Evolutionary conservation across 1,140 invertebrate genomes (phyloP).

Genomic region (Drosophila nigromelanica): DNA sequence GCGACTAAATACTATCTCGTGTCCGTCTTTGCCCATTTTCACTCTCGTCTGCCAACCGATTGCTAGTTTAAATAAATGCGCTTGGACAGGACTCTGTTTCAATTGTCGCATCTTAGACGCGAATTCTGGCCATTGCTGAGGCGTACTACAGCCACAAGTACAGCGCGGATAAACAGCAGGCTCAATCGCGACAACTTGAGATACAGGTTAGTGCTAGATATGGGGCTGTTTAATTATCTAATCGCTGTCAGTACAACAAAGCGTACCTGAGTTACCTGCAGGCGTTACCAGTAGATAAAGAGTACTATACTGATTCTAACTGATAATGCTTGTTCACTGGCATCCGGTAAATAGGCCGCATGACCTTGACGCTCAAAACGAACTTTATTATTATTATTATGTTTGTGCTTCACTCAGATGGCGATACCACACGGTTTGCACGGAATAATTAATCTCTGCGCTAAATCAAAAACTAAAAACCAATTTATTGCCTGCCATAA

Average conservation of each 20-base stretch:
- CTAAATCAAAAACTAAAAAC: slow-evolving; percentile 19
- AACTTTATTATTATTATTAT: neutral
- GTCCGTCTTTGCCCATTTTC: neutral
- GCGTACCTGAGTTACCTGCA: neutral
- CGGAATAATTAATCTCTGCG: slow-evolving; percentile 23
- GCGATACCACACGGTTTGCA: neutral
- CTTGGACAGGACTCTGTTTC: neutral
- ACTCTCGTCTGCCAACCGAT: neutral
- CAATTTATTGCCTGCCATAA: slow-evolving; percentile 15
- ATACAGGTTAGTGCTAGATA: slow-evolving; percentile 33
- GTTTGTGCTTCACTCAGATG: neutral
- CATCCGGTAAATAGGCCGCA: slow-evolving; percentile 10
- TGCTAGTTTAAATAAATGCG: slow-evolving; percentile 10
- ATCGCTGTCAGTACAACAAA: slow-evolving; percentile 33
- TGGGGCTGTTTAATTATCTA: slow-evolving; percentile 15
- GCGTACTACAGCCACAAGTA: neutral
- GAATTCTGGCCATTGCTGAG: neutral
- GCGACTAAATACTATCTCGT: neutral
- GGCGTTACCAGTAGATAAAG: slow-evolving; percentile 12
- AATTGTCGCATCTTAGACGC: neutral
- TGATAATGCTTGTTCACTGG: slow-evolving; percentile 2
- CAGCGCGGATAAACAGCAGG: neutral
- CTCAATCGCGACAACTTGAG: neutral
- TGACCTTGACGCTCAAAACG: slow-evolving; percentile 4
- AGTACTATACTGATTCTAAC: neutral